Base-by-base conservation (phyloP, 2,888 invertebrate species). In the Timema podura region DNA sequence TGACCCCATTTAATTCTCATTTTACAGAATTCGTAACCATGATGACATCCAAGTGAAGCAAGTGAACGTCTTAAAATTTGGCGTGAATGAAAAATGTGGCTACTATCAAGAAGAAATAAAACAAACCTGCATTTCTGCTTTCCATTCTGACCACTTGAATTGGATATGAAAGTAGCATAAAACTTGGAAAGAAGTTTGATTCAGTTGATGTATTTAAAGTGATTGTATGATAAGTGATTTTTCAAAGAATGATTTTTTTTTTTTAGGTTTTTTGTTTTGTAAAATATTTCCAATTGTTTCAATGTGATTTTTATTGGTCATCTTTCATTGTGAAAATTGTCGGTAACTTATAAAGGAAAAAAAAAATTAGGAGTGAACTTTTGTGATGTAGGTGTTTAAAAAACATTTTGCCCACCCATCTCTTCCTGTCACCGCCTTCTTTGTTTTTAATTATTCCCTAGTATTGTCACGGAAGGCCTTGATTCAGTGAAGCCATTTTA, bases 11-110 rank as follows among this genome's bases (percentile, higher is more conserved):
- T 77, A 76, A 76, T 75, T 78, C 79, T 80, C 81, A 82, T 83
- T 81, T 90, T 92, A 49, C 90, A 95, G 95, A 95, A 90, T 95
- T 95, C 89, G 95, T 95, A 89, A 95, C 95, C 89, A 95, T 95
- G 95, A 95, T 95, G 95, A 95, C 95, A 89, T 95, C 95, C 89
- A 95, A 95, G 92, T 95, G 94, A 95, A 84, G 76, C 66, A 67
- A 74, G 57, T 7, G 30, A 30, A 45, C 73, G 74, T 72, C 73
- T 70, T 72, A 73, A n/a, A 73, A 72, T 75, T 69, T 74, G 74
- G 74, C 74, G 74, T 75, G 74, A 76, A 76, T 74, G 73, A 73
- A 74, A 71, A 68, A 71, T 71, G n/a, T n/a, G n/a, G n/a, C n/a
- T 72, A 73, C 69, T 69, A 74, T 71, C 72, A 73, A 74, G 73